Evolutionary conservation across 2,888 invertebrate genomes (phyloP).

Genomic region (Callyntrura sp.): DNA sequence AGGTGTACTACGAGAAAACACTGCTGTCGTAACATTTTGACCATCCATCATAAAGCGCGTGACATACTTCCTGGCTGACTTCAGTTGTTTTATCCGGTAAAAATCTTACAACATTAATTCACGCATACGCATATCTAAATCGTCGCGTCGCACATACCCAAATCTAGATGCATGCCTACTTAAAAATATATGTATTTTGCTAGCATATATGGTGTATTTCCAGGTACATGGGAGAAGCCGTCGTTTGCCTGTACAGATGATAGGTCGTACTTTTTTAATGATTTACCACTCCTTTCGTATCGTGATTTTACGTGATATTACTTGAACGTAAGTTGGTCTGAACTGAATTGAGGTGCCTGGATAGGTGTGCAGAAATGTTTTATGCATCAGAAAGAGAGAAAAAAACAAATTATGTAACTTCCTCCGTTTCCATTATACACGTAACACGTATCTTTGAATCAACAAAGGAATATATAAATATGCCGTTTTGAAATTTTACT

Average conservation of each 20-base stretch:
- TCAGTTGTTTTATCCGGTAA: background rate
- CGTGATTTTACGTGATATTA: slow-evolving; percentile 9
- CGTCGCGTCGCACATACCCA: too few relatives aligned
- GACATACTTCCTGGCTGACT: background rate
- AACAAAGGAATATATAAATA: slow-evolving; percentile 24
- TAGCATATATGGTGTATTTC: background rate
- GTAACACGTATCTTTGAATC: slow-evolving; percentile 23
- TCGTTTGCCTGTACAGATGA: too few relatives aligned
- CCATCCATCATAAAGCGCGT: background rate
- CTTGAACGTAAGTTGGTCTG: background rate
- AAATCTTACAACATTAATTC: background rate
- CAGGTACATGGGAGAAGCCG: background rate
- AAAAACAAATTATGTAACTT: slow-evolving; percentile 65
- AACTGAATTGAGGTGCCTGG: slow-evolving; percentile 8
- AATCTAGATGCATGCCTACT: too few relatives aligned
- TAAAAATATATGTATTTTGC: background rate
- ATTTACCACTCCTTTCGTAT: slow-evolving; percentile 5
- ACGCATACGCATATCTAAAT: background rate
- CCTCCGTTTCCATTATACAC: background rate
- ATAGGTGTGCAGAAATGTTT: slow-evolving; percentile 36
- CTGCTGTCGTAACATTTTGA: background rate
- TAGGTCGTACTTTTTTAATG: slow-evolving; percentile 36
- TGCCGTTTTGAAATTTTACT: slow-evolving; percentile 65
- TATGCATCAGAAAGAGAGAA: too few relatives aligned
- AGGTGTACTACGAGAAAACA: too few relatives aligned